These are phyloP conservation scores for Ondatra zibethicus DNA, from an alignment of 2,113 vertebrate species.

Conservation along the genomic window DNA sequence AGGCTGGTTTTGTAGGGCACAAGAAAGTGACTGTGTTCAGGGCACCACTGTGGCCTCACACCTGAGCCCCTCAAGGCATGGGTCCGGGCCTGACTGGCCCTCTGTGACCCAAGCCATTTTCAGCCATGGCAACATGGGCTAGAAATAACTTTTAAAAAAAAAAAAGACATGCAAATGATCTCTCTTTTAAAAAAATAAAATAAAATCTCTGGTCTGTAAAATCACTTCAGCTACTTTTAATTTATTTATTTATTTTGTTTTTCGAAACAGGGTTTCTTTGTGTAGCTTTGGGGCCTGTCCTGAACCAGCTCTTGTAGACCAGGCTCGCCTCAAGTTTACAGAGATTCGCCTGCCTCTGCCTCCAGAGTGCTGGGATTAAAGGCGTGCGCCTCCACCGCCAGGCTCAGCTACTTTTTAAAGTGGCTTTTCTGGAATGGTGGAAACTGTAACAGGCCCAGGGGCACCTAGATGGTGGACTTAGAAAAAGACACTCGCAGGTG, in stretches of 20 bases:
- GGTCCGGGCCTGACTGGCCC: not conserved
- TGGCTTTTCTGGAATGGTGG: conserved; percentile 90
- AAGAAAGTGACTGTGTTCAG: conserved; percentile 75
- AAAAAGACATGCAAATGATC: conserved; percentile 89
- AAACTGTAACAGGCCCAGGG: conserved; percentile 80
- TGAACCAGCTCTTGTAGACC: too few relatives aligned
- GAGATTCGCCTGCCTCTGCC: too few relatives aligned
- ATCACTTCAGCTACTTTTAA: conserved; percentile 91
- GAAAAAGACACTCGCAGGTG: conserved; percentile 96
- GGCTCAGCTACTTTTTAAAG: conserved; percentile 86
- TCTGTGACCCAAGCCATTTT: conserved; percentile 76
- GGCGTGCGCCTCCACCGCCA: too few relatives aligned
- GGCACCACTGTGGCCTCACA: conserved; percentile 30
- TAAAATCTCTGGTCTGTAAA: conserved; percentile 91
- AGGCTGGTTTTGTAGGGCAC: conserved; percentile 85
- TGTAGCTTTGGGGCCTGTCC: too few relatives aligned
- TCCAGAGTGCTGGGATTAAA: too few relatives aligned
- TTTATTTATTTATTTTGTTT: too few relatives aligned
- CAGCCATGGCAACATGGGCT: conserved; percentile 83
- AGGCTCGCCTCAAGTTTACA: too few relatives aligned
- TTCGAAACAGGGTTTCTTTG: too few relatives aligned
- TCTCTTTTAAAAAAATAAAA: conserved; percentile 87
- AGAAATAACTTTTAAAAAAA: conserved; percentile 77
- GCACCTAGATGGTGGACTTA: conserved; percentile 94
- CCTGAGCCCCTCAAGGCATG: conserved; percentile 63